Base-by-base conservation (phyloP, 2,797 vertebrate species). In the Acrossocheilus fasciatus region DNA sequence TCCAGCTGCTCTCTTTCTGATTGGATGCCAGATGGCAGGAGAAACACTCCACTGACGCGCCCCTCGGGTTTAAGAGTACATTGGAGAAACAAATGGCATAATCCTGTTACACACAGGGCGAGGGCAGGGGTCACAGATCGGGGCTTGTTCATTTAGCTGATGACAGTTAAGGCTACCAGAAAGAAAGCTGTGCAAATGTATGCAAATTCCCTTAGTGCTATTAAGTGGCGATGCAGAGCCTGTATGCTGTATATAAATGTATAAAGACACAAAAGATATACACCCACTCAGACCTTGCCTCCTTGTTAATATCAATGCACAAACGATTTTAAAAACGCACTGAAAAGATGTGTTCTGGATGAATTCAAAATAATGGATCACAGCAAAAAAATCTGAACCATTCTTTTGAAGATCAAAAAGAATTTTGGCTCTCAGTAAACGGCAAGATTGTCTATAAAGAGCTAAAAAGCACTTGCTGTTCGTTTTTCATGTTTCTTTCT, bases 1-100 rank as follows among this genome's bases (percentile, higher is more conserved):
- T 87, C 78, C 41, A 86, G 90, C 90, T 91, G 86, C 69, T 78
- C 36, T 83, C 86, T 87, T 80, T 82, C 91, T 92, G 92, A 92
- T 92, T 91, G 87, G 86, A 70, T 89, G 88, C 89, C 93, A 93
- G 94, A 93, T 93, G 93, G 93, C 85, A 64, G 70, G 2, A 76
- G 50, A 82, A 76, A 50, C 77, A 41, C 72, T 78, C 52, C 41
- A 78, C 52, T 62, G 43, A 41, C 54, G 45, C 72, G 30, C 78
- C 75, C 59, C 64, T 80, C 11, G 72, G 66, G 36, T 59, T 77
- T 74, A 81, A 73, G 45, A 86, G 54, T 81, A 77, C 72, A 76
- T 0, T 69, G 39, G 57, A 86, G 72, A 82, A 75, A 77, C 52
- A 75, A 74, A 68, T 78, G 36, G 54, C 64, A 81, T 82, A 85